A percentile compares a stretch with the other conserved stretches of the same genome.
phyloP scores from a whole-genome alignment of 2,113 vertebrate species.

The Heterotilapia buettikoferi region DNA sequence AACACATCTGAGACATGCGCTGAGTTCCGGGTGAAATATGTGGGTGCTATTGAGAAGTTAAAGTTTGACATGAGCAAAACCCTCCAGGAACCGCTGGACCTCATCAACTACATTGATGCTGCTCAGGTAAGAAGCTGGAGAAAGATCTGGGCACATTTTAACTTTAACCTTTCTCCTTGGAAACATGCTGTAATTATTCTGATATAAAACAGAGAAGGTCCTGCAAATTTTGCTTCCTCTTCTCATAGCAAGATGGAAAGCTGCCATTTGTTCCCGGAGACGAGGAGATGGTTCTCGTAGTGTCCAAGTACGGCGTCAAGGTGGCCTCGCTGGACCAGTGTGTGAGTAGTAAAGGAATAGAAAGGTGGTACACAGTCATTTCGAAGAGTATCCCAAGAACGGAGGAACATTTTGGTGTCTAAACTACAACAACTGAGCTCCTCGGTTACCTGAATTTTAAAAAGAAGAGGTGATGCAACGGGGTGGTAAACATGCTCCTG shows the following conservation, averaged over 20 bases:
- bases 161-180: not conserved
- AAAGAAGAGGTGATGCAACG: not conserved
- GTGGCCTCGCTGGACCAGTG: slow-evolving; percentile 89
- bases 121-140: slow-evolving; percentile 80
- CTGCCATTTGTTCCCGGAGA: slow-evolving; percentile 92
- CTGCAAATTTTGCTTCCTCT: slow-evolving; percentile 11
- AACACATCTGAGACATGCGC: slow-evolving; percentile 83
- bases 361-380: not conserved
- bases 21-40: slow-evolving; percentile 92
- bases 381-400: not conserved
- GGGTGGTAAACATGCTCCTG: not conserved
- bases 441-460: not conserved
- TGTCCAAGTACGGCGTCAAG: slow-evolving; percentile 96
- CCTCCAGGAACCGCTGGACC: slow-evolving; percentile 87
- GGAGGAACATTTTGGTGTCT: not conserved
- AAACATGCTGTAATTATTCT: not conserved
- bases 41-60: slow-evolving; percentile 90
- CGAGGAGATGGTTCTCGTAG: slow-evolving; percentile 90
- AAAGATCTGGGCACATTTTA: not conserved
- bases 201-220: not conserved
- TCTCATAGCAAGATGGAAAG: slow-evolving; percentile 92
- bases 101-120: slow-evolving; percentile 95
- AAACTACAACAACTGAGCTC: not conserved
- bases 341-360: slow-evolving; percentile 74
- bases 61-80: slow-evolving; percentile 81